These are phyloP conservation scores for Lasioglossum figueresi DNA, from an alignment of 2,888 invertebrate species.

Conservation along the genomic window DNA sequence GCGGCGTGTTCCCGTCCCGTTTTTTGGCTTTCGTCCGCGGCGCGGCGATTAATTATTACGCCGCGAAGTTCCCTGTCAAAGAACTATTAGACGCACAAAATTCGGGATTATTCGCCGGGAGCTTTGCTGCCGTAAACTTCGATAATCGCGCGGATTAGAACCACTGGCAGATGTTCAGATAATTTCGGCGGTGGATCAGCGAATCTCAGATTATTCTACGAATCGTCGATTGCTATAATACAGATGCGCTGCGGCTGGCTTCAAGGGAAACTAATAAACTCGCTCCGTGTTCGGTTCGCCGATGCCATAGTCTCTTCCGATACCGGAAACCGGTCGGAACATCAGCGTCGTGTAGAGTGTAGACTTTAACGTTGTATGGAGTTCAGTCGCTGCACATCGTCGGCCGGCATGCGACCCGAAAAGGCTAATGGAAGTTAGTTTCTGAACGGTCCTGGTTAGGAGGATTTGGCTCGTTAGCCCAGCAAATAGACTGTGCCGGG, in stretches of 20 bases:
- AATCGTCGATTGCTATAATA: background rate
- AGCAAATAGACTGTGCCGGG: conserved; percentile 2
- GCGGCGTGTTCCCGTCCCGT: background rate
- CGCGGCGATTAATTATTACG: conserved; percentile 24
- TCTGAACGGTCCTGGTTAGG: conserved; percentile 11
- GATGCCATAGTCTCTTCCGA: background rate
- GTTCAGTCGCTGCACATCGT: conserved; percentile 5
- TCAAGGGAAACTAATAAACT: background rate
- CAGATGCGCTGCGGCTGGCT: background rate
- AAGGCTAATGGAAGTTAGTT: conserved; percentile 13
- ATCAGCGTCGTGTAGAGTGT: conserved; percentile 1
- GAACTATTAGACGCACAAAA: conserved; percentile 8
- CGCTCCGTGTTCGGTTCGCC: background rate
- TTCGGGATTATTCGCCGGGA: conserved; percentile 3
- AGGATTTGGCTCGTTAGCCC: conserved; percentile 13
- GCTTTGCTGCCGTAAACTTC: background rate
- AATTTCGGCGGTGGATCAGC: background rate
- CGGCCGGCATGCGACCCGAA: conserved; percentile 1
- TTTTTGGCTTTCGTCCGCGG: background rate
- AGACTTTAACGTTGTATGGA: background rate
- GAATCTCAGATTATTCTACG: background rate
- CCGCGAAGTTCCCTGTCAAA: conserved; percentile 1
- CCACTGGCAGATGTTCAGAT: background rate
- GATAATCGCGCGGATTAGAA: conserved; percentile 16
- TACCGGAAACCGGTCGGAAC: background rate